Evolutionary conservation across 1,140 invertebrate genomes (phyloP), one percentile per base, ranked within the genome.

Genomic region (Listronotus oregonensis): DNA sequence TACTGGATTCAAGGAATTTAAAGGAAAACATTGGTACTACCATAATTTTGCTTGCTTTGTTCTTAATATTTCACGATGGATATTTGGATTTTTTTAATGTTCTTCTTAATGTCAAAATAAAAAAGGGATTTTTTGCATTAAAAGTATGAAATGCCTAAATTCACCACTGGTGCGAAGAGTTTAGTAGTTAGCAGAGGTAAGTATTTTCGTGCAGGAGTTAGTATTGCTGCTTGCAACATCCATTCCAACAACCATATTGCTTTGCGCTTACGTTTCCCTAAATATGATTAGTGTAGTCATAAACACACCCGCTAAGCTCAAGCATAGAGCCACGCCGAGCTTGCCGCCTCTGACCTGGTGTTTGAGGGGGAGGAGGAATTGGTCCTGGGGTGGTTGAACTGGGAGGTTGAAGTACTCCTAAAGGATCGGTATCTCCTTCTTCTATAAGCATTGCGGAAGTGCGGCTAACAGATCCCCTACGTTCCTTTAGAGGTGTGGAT

Each of bases 291-390:
- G 66, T 68, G 54, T 68, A 67, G 69, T 70, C 70, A 64, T 73
- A 66, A 75, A 85, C 85, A 79, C 82, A 88, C 86, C 86, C 86
- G 66, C 83, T 87, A 10, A 88, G 79, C 75, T 88, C 87, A 69
- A 88, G 76, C 85, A 88, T 87, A 14, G 87, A 88, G 71, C 86
- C 86, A 69, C 86, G 77, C 67, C 86, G 80, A 55, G 84, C 83
- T 71, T 87, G 86, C 11, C 86, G 81, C 18, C 86, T 78, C 76
- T 87, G 86, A 31, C 79, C 80, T 7, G 82, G 82, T 12, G 81
- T 82, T 37, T 73, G 75, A 70, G 80, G 79, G 9, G 80, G 81
- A 21, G 74, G 75, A 11, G 73, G 74, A 6, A 72, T 44, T n/a
- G 71, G 70, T 67, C n/a, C 49, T 44, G 63, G 50, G 8, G 65